Base-by-base conservation (phyloP, 2,888 invertebrate genomes). In the Nemotelus pantherinus region DNA sequence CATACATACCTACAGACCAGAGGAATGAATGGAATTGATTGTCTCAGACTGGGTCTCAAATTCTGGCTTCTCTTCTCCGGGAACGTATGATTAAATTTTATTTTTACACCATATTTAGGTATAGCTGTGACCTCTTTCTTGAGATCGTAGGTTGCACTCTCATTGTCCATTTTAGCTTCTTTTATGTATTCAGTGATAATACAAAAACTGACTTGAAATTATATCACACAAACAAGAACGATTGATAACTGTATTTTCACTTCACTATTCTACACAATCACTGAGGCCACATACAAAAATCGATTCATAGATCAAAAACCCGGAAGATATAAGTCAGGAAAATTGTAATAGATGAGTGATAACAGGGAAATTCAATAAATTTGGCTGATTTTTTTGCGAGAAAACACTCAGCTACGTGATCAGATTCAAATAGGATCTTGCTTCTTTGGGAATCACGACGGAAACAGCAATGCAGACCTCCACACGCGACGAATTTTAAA, bases 21-120 rank as follows among this genome's bases (percentile, higher is more conserved):
- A 3, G 93, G 93, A 83, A 95, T 86, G 84, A 95, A 88, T 43
- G 91, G 90, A 82, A 92, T 89, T 76, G 94, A 88, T 87, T 95
- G 94, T 82, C 88, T 89, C 7, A 93, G 86, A 80, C 91, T 89
- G 6, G 94, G 93, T 80, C 89, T 87, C 57, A 91, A 86, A 81
- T 89, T 88, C 84, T 93, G 94, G 81, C 90, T 91, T 85, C 93
- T 91, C 85, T 91, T 92, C 83, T 94, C 90, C 1, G 93, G 92
- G 88, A 91, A 95, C 81, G 90, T 89, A 88, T 95, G 93, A 86
- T 94, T 90, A 81, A 95, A 88, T 81, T 89, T 89, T n/a, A 94
- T 88, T 86, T 93, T 94, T 81, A 94, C 89, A 9, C 95, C 95
- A 84, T 90, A 91, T 79, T 90, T 89, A 25, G 94, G 91, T 79